Evolutionary conservation across 2,797 vertebrate species (phyloP).

Genomic region (Scomberomorus guttatus): DNA sequence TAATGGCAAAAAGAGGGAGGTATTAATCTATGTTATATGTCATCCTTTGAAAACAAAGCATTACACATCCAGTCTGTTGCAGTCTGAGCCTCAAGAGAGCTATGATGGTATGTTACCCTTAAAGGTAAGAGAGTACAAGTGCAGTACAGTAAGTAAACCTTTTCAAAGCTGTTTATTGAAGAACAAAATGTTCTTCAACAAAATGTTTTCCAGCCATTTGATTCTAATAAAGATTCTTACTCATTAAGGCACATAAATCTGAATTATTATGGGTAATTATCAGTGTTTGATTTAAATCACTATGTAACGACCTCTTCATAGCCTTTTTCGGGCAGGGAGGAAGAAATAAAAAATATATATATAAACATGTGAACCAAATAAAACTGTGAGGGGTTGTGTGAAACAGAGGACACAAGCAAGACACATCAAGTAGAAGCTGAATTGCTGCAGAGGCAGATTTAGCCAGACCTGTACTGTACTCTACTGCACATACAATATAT

Average conservation of each 20-base stretch:
- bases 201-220: background rate
- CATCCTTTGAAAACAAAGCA: slow-evolving; percentile 51
- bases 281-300: background rate
- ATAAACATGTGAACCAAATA: background rate
- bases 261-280: background rate
- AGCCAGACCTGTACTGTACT: background rate
- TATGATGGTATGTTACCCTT: background rate
- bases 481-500: too few relatives aligned
- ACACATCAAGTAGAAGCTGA: background rate
- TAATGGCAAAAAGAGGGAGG: slow-evolving; percentile 39
- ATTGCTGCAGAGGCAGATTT: background rate
- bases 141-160: background rate
- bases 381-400: background rate
- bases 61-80: slow-evolving; percentile 13
- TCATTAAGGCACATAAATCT: background rate
- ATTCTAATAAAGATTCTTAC: background rate
- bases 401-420: background rate
- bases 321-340: background rate
- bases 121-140: slow-evolving; percentile 8
- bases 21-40: slow-evolving; percentile 55
- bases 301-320: background rate
- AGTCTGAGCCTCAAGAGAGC: slow-evolving; percentile 21
- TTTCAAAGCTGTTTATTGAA: slow-evolving; percentile 19
- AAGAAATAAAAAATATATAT: too few relatives aligned
- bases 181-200: background rate